phyloP scores from a whole-genome alignment of 2,797 vertebrate species.

The Miichthys miiuy region DNA sequence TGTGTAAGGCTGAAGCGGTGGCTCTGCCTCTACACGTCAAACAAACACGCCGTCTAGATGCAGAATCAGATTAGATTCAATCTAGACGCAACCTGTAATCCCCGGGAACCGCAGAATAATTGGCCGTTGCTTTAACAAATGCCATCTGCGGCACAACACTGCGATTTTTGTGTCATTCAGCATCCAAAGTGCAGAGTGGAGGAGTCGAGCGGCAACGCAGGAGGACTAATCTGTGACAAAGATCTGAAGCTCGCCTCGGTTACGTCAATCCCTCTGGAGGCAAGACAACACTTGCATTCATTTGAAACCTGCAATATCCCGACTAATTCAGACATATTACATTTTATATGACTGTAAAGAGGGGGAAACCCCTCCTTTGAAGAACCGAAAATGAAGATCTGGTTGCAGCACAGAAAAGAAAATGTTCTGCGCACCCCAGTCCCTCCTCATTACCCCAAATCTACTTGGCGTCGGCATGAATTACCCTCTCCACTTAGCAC shows the following conservation, averaged over 20 bases:
- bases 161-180: slow-evolving; percentile 62
- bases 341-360: slow-evolving; percentile 75
- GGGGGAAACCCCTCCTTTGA: slow-evolving; percentile 66
- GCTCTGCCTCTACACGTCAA: slow-evolving; percentile 59
- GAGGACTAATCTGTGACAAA: slow-evolving; percentile 73
- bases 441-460: slow-evolving; percentile 52
- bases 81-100: slow-evolving; percentile 59
- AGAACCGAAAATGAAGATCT: slow-evolving; percentile 65
- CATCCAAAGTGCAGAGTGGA: slow-evolving; percentile 29
- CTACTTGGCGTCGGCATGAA: slow-evolving; percentile 44
- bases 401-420: slow-evolving; percentile 57
- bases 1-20: slow-evolving; percentile 2
- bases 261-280: slow-evolving; percentile 74
- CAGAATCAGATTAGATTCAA: slow-evolving; percentile 56
- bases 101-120: slow-evolving; percentile 56
- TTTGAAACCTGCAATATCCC: slow-evolving; percentile 76
- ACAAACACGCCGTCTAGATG: slow-evolving; percentile 43
- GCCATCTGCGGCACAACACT: slow-evolving; percentile 58
- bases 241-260: slow-evolving; percentile 70
- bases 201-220: slow-evolving; percentile 25
- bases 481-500: slow-evolving; percentile 54
- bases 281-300: slow-evolving; percentile 74
- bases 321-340: slow-evolving; percentile 80
- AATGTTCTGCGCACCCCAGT: slow-evolving; percentile 39
- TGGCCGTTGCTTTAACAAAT: slow-evolving; percentile 57